These are phyloP conservation scores for Hymenochirus boettgeri DNA, from an alignment of 2,113 vertebrate species.

Conservation along the genomic window DNA sequence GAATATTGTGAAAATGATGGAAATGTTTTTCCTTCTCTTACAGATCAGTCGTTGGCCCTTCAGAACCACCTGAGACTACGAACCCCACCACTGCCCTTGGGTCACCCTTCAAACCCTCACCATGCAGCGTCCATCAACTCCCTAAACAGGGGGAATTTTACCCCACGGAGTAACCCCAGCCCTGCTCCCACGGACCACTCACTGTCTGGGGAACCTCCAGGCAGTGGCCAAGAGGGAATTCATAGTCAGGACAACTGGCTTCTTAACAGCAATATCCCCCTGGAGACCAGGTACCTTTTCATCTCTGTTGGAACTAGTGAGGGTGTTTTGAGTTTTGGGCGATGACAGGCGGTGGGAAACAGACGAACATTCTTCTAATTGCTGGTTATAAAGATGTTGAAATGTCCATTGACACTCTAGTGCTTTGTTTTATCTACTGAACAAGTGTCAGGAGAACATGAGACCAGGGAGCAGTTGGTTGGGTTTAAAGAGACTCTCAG, in stretches of 20 bases:
- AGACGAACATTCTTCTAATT: not conserved
- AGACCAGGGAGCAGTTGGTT: not conserved
- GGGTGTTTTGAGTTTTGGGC: conserved; percentile 1
- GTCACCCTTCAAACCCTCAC: conserved; percentile 88
- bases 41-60: conserved; percentile 76
- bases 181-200: conserved; percentile 92
- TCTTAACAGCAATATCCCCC: conserved; percentile 96
- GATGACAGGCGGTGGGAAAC: not conserved
- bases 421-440: not conserved
- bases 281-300: conserved; percentile 86
- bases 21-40: conserved; percentile 41
- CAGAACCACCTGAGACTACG: conserved; percentile 87
- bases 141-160: conserved; percentile 88
- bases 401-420: conserved; percentile 4
- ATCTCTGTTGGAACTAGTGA: not conserved
- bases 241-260: conserved; percentile 96
- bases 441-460: not conserved
- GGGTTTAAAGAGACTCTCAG: not conserved
- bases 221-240: conserved; percentile 71
- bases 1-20: too few relatives aligned
- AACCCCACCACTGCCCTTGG: conserved; percentile 85
- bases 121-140: conserved; percentile 89
- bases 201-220: conserved; percentile 77
- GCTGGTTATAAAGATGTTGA: not conserved
- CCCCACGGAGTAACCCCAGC: conserved; percentile 89